Base-by-base conservation (phyloP, 2,888 invertebrate genomes). In the Megastigmus dorsalis region DNA sequence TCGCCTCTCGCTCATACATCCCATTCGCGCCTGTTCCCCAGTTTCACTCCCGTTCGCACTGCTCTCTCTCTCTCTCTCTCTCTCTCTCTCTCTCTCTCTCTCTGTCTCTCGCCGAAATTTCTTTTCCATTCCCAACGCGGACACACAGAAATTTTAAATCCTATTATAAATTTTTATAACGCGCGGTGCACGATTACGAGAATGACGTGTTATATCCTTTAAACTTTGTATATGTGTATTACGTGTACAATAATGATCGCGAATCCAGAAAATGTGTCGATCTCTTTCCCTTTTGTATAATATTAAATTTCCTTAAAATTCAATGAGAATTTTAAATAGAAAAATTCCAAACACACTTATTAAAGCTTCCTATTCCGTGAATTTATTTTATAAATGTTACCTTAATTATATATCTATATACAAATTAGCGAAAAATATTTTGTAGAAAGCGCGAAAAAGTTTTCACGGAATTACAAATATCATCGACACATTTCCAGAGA, bases 241-340 rank as follows among this genome's bases (percentile, higher is more conserved):
- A 71, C 33, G 50, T 52, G 69, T 65, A 59, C 26, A 68, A 20
- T 67, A 28, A 68, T 73, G 54, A 72, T 50, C 62, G 54, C 65
- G 15, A 72, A 69, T 65, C 66, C 52, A 67, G 74, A 70, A 74
- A 74, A 77, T 74, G 74, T 77, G 70, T 77, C 67, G 73, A 70
- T 71, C 38, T 28, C 9, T 26, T 41, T 38, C 33, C 33, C 13
- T 30, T 54, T 18, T 3, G n/a, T 60, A n/a, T 43, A 50, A 45
- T 36, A n/a, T 38, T 55, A 54, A 26, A 23, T 33, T 10, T 50
- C 26, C 50, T 63, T 50, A 48, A 62, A 48, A 54, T 66, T 63
- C 15, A 48, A 30, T 50, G 26, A 50, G 36, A 69, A 69, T 55
- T 65, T 50, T 71, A 67, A 67, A 72, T 72, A 75, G 57, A 68